Conservation (phyloP, 2,113 vertebrate species). For the Noturus placidus region DNA sequence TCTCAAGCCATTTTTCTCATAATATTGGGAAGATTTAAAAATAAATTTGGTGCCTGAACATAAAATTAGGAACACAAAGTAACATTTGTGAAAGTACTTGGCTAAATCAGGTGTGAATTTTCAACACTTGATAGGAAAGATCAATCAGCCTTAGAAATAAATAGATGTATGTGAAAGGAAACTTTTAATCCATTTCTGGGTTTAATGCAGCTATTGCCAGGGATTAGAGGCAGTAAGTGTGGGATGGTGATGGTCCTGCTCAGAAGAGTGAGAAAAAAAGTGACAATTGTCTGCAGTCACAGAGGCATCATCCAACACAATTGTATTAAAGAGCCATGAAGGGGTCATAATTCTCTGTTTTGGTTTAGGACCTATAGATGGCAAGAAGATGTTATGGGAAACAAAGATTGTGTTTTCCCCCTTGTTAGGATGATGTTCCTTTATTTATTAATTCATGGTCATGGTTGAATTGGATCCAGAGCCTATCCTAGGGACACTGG, state of each 20-base stretch:
- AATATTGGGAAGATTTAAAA: background rate
- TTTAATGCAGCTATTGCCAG: background rate
- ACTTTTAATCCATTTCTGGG: background rate
- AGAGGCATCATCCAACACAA: background rate
- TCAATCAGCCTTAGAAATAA: background rate
- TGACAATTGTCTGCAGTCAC: background rate
- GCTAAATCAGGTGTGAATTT: background rate
- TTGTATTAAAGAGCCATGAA: background rate
- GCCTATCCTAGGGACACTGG: background rate
- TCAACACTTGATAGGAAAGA: background rate
- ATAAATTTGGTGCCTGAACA: background rate
- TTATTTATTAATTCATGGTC: background rate
- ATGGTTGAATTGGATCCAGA: background rate
- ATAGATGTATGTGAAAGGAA: background rate
- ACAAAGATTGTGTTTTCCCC: background rate
- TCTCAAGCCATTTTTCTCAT: conserved; percentile 12
- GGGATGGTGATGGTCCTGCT: background rate
- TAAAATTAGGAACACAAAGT: background rate
- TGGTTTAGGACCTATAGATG: conserved; percentile 22
- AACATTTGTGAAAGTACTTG: background rate
- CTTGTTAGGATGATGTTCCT: background rate
- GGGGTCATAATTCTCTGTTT: background rate
- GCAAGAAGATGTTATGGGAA: background rate
- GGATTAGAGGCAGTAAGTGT: conserved; percentile 5
- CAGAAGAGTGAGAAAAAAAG: background rate